Conservation (phyloP, 2,888 invertebrate species). For the Listrodromus nycthemerus region DNA sequence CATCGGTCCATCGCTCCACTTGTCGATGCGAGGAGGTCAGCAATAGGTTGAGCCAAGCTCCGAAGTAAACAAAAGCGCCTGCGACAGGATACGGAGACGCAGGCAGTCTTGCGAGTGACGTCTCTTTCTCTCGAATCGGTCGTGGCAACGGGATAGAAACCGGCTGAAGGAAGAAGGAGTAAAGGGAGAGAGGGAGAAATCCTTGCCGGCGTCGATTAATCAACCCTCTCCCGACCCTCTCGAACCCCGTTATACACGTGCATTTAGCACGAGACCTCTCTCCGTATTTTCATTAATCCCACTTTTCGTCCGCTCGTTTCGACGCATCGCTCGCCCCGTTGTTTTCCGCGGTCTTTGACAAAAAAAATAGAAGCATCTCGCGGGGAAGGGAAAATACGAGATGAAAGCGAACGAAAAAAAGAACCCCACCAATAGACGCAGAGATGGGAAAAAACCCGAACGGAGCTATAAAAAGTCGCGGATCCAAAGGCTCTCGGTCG, state of each 20-base stretch:
- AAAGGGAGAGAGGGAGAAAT: slow-evolving; percentile 53
- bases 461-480: slow-evolving; percentile 30
- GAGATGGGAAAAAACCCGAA: slow-evolving; percentile 54
- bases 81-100: slow-evolving; percentile 63
- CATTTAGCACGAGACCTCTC: slow-evolving; percentile 75
- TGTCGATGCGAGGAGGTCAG: slow-evolving; percentile 4
- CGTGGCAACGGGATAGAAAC: slow-evolving; percentile 48
- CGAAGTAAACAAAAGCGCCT: slow-evolving; percentile 51
- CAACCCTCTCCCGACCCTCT: slow-evolving; percentile 69
- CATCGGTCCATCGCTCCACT: not conserved
- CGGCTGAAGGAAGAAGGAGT: slow-evolving; percentile 39
- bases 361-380: slow-evolving; percentile 38
- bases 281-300: slow-evolving; percentile 80
- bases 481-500: slow-evolving; percentile 32
- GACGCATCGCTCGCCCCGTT: slow-evolving; percentile 66
- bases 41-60: not conserved
- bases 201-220: slow-evolving; percentile 72
- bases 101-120: slow-evolving; percentile 76
- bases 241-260: slow-evolving; percentile 73
- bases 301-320: slow-evolving; percentile 75
- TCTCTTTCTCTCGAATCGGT: slow-evolving; percentile 69
- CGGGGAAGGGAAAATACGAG: slow-evolving; percentile 26
- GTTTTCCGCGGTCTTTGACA: slow-evolving; percentile 34
- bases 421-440: slow-evolving; percentile 27
- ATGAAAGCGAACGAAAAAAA: slow-evolving; percentile 36